Evolutionary conservation across 2,888 invertebrate genomes (phyloP), one percentile per base, ranked within the genome.

Genomic region (Cantharis nigra): DNA sequence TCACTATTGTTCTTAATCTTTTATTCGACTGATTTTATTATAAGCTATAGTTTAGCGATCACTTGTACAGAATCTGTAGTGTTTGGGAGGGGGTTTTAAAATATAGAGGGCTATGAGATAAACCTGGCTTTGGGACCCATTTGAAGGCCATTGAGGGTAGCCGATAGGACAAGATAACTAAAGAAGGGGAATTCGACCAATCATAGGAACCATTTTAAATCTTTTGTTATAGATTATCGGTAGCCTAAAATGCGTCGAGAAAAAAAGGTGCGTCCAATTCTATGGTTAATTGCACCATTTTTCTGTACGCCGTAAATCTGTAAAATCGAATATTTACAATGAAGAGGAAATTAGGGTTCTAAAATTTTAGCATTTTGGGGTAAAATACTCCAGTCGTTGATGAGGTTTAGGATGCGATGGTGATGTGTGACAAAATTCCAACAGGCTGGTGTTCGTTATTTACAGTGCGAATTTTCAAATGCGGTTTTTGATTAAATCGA

Each of bases 61-160:
- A 23, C 63, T n/a, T 71, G 63, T 70, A 23, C 67, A 79, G 77
- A 72, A 70, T 65, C 64, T 64, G 63, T 67, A 70, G 28, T 18
- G 64, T 75, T 71, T 73, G 63, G 78, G 80, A 77, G 79, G 81
- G 80, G 81, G 82, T 78, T 79, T 80, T 70, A 78, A 78, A 77
- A 78, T 76, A 81, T 78, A 80, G 78, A 79, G 81, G 77, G 72
- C 79, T 75, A 76, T 76, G 71, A 81, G 82, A 82, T 83, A 83
- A 84, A 82, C 82, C 80, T 80, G 81, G 85, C 76, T 83, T 83
- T 82, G 83, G 84, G 84, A 82, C 83, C 83, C 80, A 83, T 84
- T 83, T 83, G 84, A 84, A 83, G 85, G 83, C 85, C 86, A 86
- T 85, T 83, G 84, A 84, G 85, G 85, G 84, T 84, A 82, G 84